Evolutionary conservation across 1,140 invertebrate species (phyloP).

Genomic region (Eubasilissa regina): DNA sequence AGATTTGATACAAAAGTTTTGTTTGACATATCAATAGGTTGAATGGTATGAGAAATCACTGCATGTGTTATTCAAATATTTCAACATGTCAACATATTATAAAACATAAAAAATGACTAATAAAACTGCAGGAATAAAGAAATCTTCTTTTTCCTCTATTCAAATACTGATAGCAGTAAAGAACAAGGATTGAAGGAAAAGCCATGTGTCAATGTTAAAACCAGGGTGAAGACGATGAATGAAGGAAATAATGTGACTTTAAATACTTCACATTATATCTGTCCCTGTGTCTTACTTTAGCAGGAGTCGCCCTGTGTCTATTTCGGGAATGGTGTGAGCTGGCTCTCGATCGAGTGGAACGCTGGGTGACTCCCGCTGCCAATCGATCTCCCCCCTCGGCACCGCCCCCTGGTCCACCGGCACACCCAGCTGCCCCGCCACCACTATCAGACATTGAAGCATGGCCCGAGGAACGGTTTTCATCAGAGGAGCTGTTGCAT

Average conservation of each 20-base stretch:
- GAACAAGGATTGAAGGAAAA: too few relatives aligned
- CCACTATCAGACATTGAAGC: slow-evolving; percentile 93
- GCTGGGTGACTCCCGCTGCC: slow-evolving; percentile 79
- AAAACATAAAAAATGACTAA: too few relatives aligned
- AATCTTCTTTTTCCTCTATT: too few relatives aligned
- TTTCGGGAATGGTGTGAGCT: slow-evolving; percentile 73
- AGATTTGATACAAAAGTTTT: too few relatives aligned
- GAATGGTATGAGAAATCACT: too few relatives aligned
- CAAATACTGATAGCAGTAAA: too few relatives aligned
- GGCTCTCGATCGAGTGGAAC: slow-evolving; percentile 69
- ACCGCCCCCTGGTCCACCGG: slow-evolving; percentile 71
- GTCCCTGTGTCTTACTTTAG: slow-evolving; percentile 70
- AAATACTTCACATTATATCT: too few relatives aligned
- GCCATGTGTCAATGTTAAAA: background rate
- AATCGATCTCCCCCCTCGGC: slow-evolving; percentile 80
- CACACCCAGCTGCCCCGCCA: slow-evolving; percentile 76
- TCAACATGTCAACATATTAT: too few relatives aligned
- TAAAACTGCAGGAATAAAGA: too few relatives aligned
- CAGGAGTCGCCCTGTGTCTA: slow-evolving; percentile 78
- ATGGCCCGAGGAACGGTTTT: slow-evolving; percentile 90
- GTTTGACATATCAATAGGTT: too few relatives aligned
- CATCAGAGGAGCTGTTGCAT: slow-evolving; percentile 90
- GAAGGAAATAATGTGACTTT: background rate
- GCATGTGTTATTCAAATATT: too few relatives aligned
- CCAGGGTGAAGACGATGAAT: background rate